Conservation (phyloP, 1,140 invertebrate genomes). For the Brachionus manjavacas region DNA sequence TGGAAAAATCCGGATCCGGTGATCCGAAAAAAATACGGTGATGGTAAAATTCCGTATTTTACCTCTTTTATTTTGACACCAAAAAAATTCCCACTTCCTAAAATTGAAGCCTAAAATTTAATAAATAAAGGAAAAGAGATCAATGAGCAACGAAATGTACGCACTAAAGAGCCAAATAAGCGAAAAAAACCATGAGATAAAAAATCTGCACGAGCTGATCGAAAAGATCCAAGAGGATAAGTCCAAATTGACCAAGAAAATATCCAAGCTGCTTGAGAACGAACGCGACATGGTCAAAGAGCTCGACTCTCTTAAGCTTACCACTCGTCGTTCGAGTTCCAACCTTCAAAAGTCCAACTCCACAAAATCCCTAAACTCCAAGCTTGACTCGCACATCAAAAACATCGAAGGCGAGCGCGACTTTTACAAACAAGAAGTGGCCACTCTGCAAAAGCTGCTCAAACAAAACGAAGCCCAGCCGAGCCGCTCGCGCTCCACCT, state of each 20-base stretch:
- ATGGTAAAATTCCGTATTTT: no score
- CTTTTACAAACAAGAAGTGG: conserved; percentile 55
- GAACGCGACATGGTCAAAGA: conserved; percentile 57
- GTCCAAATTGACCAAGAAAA: conserved; percentile 49
- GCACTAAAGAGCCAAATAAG: conserved; percentile 46
- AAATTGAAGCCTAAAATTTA: no score
- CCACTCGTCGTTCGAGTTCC: conserved; percentile 47
- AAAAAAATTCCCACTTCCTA: no score
- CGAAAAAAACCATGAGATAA: conserved; percentile 44
- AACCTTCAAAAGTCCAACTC: conserved; percentile 47
- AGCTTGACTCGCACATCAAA: conserved; percentile 52
- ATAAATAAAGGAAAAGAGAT: conserved; percentile 48
- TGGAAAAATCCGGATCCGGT: no score
- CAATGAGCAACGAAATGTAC: conserved; percentile 47
- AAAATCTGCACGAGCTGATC: conserved; percentile 51
- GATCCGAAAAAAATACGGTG: no score
- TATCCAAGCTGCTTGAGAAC: conserved; percentile 53
- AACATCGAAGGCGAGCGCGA: conserved; percentile 57
- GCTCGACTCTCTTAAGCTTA: conserved; percentile 53
- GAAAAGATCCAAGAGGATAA: conserved; percentile 55
- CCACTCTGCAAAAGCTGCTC: conserved; percentile 51
- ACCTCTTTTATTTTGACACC: no score
- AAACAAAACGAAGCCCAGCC: conserved; percentile 13
- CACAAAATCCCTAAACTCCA: conserved; percentile 46
- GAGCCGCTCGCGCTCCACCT: conserved; percentile 43